Evolutionary conservation across 2,888 invertebrate genomes (phyloP).

Genomic region (Apantesis nais): DNA sequence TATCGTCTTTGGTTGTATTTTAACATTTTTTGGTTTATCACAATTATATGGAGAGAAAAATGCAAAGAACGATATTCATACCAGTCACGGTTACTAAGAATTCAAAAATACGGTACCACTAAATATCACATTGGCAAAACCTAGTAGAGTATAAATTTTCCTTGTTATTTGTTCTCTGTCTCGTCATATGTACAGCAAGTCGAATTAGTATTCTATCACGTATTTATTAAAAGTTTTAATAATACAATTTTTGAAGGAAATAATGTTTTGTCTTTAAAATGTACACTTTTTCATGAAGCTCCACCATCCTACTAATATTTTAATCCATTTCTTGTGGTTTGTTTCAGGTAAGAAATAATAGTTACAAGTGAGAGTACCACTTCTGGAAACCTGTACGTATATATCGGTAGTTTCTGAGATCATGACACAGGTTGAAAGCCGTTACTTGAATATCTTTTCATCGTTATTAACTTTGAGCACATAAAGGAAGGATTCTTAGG

Average conservation of each 20-base stretch:
- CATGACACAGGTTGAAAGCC: background rate
- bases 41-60: too few species aligned
- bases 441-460: background rate
- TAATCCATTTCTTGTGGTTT: background rate
- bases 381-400: background rate
- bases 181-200: background rate
- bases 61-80: too few species aligned
- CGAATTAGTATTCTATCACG: too few species aligned
- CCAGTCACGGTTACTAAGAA: too few species aligned
- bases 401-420: background rate
- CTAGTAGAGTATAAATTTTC: background rate
- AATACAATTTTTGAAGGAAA: too few species aligned
- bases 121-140: too few species aligned
- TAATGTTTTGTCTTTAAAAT: too few species aligned
- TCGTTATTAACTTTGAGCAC: background rate
- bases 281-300: background rate
- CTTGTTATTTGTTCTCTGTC: background rate
- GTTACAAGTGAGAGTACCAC: background rate
- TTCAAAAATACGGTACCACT: too few species aligned
- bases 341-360: background rate
- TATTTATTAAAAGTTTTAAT: too few species aligned
- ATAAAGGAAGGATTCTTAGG: too few species aligned
- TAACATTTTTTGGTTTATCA: too few species aligned
- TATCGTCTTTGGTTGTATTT: too few species aligned
- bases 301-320: background rate